Evolutionary conservation across 2,797 vertebrate species (phyloP).

Genomic region (Oryzias dopingdopingensis): DNA sequence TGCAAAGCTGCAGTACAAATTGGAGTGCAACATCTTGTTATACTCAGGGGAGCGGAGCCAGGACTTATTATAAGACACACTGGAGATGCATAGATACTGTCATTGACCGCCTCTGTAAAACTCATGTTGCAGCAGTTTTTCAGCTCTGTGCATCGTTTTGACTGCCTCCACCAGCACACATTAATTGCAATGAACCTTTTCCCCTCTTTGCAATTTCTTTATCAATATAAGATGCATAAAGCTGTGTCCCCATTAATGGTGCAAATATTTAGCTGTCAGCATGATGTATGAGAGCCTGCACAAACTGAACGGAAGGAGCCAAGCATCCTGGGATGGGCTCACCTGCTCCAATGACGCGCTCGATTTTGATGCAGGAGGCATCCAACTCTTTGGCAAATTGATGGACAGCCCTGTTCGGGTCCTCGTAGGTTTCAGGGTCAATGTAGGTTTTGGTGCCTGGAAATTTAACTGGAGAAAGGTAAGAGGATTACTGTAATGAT

Average conservation of each 20-base stretch:
- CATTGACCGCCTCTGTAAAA: constrained; percentile 67
- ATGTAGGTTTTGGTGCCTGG: constrained; percentile 99
- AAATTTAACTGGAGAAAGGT: constrained; percentile 99
- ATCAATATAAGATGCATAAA: constrained; percentile 65
- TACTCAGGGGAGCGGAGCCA: constrained; percentile 61
- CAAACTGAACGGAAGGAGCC: constrained; percentile 74
- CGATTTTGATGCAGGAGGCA: constrained; percentile 99
- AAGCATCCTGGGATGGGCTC: constrained; percentile 77
- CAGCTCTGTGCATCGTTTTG: constrained; percentile 45
- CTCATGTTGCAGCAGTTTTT: constrained; percentile 73
- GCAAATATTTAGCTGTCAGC: constrained; percentile 90
- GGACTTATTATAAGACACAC: constrained; percentile 70
- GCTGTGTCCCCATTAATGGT: constrained; percentile 70
- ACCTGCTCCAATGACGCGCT: constrained; percentile 98
- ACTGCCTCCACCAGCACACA: constrained; percentile 49
- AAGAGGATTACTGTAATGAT: constrained; percentile 96
- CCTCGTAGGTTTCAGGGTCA: constrained; percentile 99
- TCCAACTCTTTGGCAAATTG: constrained; percentile 99
- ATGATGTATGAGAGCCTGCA: constrained; percentile 84
- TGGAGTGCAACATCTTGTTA: constrained; percentile 63
- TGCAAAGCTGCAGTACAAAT: constrained; percentile 60
- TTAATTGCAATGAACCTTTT: constrained; percentile 72
- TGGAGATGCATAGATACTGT: constrained; percentile 65
- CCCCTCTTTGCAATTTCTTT: constrained; percentile 48
- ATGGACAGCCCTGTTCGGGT: constrained; percentile 99